Evolutionary conservation across 2,888 invertebrate species (phyloP), one percentile per base, ranked within the genome.

Genomic region (Cremastobaeus sp.): DNA sequence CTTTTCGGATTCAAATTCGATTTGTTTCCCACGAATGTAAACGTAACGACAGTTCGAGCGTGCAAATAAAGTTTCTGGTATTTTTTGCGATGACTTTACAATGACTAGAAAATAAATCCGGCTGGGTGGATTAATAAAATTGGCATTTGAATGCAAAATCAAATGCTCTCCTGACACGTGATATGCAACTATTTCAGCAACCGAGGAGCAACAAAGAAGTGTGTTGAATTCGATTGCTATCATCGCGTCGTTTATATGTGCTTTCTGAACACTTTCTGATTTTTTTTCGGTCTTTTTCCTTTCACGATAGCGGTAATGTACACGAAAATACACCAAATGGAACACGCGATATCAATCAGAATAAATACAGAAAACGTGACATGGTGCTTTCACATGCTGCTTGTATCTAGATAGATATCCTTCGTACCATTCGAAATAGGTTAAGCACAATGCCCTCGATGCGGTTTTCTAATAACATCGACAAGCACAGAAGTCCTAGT

Each of bases 371-470:
- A 72, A 80, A 64, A 79, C 75, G 78, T 64, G 74, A 59, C 79
- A 82, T 79, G 78, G 83, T 83, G 82, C 80, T 81, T 78, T 71
- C 39, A 79, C 83, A 82, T 82, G 83, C 83, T 78, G 70, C 64
- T 73, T 66, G 65, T 74, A 45, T 79, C 77, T 74, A 79, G 37
- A 77, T 78, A 77, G 65, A 72, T 76, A 71, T 70, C 68, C 32
- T 68, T 65, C 55, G 50, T 74, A 17, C 69, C 77, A 73, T 64
- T 47, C 45, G 41, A 30, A 69, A 76, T 47, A 39, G 69, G 62
- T 60, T 68, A 64, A 72, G 69, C 69, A 72, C 66, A 59, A 73
- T 68, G 60, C 35, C 59, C 32, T 65, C 45, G 37, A 55, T 43
- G 54, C 15, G 37, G 57, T 50, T 76, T 76, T 76, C 74, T 77